Evolutionary conservation across 2,888 invertebrate species (phyloP).

Genomic region (Cistogaster globosa): DNA sequence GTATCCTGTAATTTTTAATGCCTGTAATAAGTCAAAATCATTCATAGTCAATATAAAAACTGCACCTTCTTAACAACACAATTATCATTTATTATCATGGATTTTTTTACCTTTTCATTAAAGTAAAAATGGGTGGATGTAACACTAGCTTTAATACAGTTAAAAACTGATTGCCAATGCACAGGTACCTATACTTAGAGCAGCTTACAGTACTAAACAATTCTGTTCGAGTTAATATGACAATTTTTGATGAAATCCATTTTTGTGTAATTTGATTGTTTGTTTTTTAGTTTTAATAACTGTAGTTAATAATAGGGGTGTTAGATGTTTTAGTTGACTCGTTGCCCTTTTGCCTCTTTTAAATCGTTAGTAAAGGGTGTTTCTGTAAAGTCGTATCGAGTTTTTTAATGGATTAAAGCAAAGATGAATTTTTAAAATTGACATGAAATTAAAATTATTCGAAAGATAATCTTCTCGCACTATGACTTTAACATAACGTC

Average conservation of each 20-base stretch:
- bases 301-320: not conserved
- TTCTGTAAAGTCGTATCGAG: too few species aligned
- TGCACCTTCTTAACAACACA: slow-evolving; percentile 45
- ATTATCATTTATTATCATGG: slow-evolving; percentile 36
- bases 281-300: too few species aligned
- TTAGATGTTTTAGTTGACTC: not conserved
- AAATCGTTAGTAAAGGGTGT: too few species aligned
- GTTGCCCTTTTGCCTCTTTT: too few species aligned
- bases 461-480: too few species aligned
- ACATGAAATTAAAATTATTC: too few species aligned
- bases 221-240: slow-evolving; percentile 5
- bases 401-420: too few species aligned
- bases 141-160: not conserved
- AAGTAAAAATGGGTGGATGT: slow-evolving; percentile 3
- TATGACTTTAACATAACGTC: too few species aligned
- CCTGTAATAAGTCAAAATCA: not conserved
- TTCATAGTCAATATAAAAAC: slow-evolving; percentile 21
- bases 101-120: slow-evolving; percentile 2
- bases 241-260: slow-evolving; percentile 41
- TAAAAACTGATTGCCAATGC: not conserved
- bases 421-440: too few species aligned
- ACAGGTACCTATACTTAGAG: slow-evolving; percentile 12
- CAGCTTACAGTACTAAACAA: not conserved
- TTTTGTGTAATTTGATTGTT: too few species aligned
- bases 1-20: not conserved